Percentiles rank a stretch among this genome's conserved stretches.
Evolutionary conservation across 2,113 vertebrate species (phyloP).

Genomic region (Siphamia tubifer): DNA sequence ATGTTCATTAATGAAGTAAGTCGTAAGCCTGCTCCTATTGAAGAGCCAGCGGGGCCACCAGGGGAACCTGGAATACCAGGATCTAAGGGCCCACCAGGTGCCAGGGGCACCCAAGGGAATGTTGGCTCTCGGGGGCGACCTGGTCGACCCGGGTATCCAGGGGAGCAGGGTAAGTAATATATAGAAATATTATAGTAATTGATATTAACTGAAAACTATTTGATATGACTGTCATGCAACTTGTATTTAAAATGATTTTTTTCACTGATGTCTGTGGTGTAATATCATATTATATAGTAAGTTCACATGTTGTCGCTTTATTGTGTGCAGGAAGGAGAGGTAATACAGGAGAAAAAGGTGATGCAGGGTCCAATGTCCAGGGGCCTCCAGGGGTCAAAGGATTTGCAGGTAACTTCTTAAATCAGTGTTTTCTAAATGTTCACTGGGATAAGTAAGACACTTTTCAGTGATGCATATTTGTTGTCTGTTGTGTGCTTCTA

Average conservation of each 20-base stretch:
- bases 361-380: conserved; percentile 64
- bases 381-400: conserved; percentile 75
- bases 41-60: conserved; percentile 80
- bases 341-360: conserved; percentile 66
- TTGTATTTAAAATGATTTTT: too few relatives aligned
- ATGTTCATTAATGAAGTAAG: conserved; percentile 82
- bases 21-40: conserved; percentile 84
- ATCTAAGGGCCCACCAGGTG: conserved; percentile 72
- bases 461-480: neutral
- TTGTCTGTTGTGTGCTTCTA: conserved; percentile 12
- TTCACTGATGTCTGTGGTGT: neutral
- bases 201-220: too few relatives aligned
- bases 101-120: conserved; percentile 77
- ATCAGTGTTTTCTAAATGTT: neutral
- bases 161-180: conserved; percentile 82
- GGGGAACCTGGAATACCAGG: conserved; percentile 86
- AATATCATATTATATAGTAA: too few relatives aligned
- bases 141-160: conserved; percentile 80
- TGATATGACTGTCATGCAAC: neutral
- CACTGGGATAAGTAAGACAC: neutral
- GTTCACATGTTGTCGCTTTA: neutral
- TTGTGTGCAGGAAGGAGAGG: conserved; percentile 69
- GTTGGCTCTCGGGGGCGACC: conserved; percentile 72
- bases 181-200: neutral
- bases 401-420: conserved; percentile 68